phyloP scores from a whole-genome alignment of 2,888 invertebrate genomes.

The Stenoptilia bipunctidactyla region DNA sequence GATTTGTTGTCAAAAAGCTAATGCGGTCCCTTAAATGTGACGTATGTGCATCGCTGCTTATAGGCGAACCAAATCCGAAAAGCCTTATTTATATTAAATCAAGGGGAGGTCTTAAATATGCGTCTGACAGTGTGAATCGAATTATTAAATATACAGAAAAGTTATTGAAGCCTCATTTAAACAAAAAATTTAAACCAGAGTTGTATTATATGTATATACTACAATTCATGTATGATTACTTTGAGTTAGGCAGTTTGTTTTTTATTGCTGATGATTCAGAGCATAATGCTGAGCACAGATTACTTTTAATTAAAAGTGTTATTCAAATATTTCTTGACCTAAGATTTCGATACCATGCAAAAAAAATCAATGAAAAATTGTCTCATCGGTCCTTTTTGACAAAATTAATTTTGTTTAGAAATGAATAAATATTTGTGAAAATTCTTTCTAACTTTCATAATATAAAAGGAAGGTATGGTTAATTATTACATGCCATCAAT shows the following conservation, averaged over 20 bases:
- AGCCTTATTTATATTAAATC: background rate
- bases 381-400: too few relatives aligned
- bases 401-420: too few relatives aligned
- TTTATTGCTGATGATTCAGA: background rate
- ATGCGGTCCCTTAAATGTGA: background rate
- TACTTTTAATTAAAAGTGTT: constrained; percentile 2
- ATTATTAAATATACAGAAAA: constrained; percentile 3
- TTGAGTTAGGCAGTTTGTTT: too few relatives aligned
- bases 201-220: constrained; percentile 2
- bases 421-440: too few relatives aligned
- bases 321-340: constrained; percentile 3
- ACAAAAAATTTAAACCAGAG: too few relatives aligned
- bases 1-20: constrained; percentile 3
- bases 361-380: too few relatives aligned
- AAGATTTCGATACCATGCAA: constrained; percentile 1
- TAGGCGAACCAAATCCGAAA: background rate
- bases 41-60: background rate
- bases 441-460: too few relatives aligned
- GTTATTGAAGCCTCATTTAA: background rate
- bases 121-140: background rate
- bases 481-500: too few relatives aligned
- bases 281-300: background rate
- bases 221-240: too few relatives aligned
- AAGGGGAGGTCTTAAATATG: constrained; percentile 1
- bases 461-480: too few relatives aligned